Base-by-base conservation (phyloP, 2,888 invertebrate genomes). In the Mayetiola destructor region DNA sequence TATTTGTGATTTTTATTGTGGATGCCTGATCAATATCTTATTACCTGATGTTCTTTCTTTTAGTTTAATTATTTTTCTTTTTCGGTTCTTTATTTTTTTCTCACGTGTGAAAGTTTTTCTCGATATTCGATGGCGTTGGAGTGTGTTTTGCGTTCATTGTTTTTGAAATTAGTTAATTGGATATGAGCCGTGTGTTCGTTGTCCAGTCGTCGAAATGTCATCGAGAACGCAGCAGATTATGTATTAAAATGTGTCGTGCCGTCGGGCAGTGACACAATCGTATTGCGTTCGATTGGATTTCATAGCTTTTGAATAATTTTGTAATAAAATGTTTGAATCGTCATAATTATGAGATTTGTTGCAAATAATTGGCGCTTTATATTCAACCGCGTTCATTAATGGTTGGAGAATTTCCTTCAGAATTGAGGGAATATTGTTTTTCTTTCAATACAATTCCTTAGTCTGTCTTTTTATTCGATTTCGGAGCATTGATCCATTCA, bases 341-440 rank as follows among this genome's bases (percentile, higher is more conserved):
- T 27, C 48, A 48, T 48, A 48, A 48, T 48, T 48, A 48, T 48
- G 48, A 48, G 48, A 27, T 23, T 23, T 48, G 12, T n/a, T n/a
- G n/a, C n/a, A n/a, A n/a, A n/a, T n/a, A n/a, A n/a, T n/a, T n/a
- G n/a, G n/a, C n/a, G n/a, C n/a, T n/a, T n/a, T n/a, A n/a, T n/a
- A n/a, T n/a, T n/a, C n/a, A n/a, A n/a, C n/a, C n/a, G n/a, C n/a
- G n/a, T n/a, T n/a, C n/a, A n/a, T n/a, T n/a, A n/a, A n/a, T n/a
- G n/a, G n/a, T n/a, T n/a, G n/a, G n/a, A n/a, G n/a, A n/a, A n/a
- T n/a, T n/a, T n/a, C n/a, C n/a, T n/a, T n/a, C n/a, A n/a, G n/a
- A n/a, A n/a, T n/a, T n/a, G n/a, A n/a, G n/a, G n/a, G n/a, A n/a
- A n/a, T n/a, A n/a, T n/a, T n/a, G n/a, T n/a, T n/a, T n/a, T n/a